Evolutionary conservation across 2,113 vertebrate species (phyloP).

Genomic region (Climacteris rufus): DNA sequence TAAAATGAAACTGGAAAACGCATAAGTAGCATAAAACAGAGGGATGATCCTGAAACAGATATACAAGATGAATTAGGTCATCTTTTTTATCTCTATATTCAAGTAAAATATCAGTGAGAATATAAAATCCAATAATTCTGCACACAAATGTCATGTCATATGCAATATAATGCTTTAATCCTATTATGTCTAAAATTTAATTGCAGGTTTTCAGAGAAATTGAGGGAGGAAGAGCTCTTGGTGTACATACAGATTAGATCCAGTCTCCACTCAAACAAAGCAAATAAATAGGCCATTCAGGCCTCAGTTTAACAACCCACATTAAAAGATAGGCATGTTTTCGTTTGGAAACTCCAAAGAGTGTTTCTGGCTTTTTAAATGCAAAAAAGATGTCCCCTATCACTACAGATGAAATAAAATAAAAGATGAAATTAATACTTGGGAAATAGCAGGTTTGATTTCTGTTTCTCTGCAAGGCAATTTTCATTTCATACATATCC

Average conservation of each 20-base stretch:
- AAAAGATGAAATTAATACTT: conserved; percentile 1
- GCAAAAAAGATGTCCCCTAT: conserved; percentile 2
- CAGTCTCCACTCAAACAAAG: conserved; percentile 46
- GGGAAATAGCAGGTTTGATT: conserved; percentile 11
- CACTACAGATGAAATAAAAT: neutral
- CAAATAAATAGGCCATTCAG: conserved; percentile 46
- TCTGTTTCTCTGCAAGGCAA: conserved; percentile 31
- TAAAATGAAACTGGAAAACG: neutral
- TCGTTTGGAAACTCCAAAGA: conserved; percentile 28
- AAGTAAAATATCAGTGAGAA: conserved; percentile 22
- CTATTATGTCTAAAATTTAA: conserved; percentile 36
- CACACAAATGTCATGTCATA: conserved; percentile 17
- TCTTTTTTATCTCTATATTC: conserved; percentile 15
- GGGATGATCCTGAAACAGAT: neutral
- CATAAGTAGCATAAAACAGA: neutral
- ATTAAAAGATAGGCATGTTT: conserved; percentile 37
- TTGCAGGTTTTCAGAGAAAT: conserved; percentile 39
- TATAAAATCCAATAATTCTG: conserved; percentile 35
- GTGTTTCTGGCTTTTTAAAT: neutral
- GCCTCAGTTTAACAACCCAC: conserved; percentile 42
- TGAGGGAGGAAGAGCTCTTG: conserved; percentile 4
- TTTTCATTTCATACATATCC: conserved; percentile 22
- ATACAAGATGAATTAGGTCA: neutral
- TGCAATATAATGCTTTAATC: conserved; percentile 27
- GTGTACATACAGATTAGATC: conserved; percentile 51